These are phyloP conservation scores for Campylomormyrus numenius DNA, from an alignment of 2,113 vertebrate species.

Conservation along the genomic window DNA sequence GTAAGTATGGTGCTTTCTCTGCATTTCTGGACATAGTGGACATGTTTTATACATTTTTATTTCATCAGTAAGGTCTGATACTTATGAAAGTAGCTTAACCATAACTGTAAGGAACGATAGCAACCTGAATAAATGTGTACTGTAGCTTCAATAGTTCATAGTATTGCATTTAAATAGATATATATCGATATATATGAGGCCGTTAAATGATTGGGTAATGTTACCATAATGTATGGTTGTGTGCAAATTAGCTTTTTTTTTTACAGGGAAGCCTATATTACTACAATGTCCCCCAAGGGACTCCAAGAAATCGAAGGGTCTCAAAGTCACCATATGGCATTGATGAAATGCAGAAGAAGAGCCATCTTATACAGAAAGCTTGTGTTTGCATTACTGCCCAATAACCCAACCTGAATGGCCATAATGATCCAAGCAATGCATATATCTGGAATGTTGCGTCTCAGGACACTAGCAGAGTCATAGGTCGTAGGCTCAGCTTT, in stretches of 20 bases:
- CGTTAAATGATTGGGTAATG: background rate
- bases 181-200: background rate
- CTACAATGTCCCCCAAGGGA: conserved; percentile 6
- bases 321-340: background rate
- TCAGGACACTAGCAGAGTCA: background rate
- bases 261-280: background rate
- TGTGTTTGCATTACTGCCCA: conserved; percentile 4
- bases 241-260: background rate
- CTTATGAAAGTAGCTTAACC: background rate
- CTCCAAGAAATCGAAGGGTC: conserved; percentile 7
- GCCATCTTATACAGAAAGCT: background rate
- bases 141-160: background rate
- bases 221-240: background rate
- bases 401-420: background rate
- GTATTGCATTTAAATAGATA: background rate
- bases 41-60: background rate
- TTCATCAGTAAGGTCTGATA: background rate
- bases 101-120: background rate
- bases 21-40: background rate
- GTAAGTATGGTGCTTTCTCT: conserved; percentile 4
- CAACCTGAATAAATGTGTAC: background rate
- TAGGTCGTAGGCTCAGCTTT: background rate
- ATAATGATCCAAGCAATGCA: conserved; percentile 2
- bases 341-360: conserved; percentile 4
- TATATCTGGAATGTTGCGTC: background rate